Conservation (phyloP, 2,113 vertebrate species). For the Meleagris gallopavo region DNA sequence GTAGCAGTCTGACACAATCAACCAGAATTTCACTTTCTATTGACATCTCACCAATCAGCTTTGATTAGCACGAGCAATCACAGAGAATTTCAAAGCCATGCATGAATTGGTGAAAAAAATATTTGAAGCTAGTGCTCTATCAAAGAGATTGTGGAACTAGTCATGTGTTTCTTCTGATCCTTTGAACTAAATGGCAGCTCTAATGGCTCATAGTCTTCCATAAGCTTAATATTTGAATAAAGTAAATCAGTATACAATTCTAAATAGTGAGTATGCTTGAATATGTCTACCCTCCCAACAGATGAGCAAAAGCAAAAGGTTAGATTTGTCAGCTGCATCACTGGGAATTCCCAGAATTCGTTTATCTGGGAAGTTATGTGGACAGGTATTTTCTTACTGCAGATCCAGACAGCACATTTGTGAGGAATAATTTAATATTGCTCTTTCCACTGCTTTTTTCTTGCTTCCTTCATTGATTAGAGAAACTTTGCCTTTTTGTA, state of each 20-base stretch:
- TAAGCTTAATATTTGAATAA: background rate
- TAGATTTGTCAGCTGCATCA: background rate
- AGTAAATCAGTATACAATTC: background rate
- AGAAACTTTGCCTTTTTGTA: background rate
- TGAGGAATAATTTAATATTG: background rate
- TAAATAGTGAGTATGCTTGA: background rate
- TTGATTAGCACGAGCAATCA: background rate
- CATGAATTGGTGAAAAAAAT: background rate
- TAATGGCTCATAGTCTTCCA: background rate
- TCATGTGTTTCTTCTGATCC: background rate
- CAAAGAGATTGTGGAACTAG: background rate
- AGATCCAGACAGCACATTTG: background rate
- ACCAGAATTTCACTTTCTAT: background rate
- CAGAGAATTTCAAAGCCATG: background rate
- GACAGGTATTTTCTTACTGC: background rate
- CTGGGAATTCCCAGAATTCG: slow-evolving; percentile 1
- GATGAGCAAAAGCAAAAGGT: slow-evolving; percentile 12
- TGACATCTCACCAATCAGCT: background rate
- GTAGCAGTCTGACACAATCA: background rate
- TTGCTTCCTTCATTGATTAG: background rate
- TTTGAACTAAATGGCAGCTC: background rate
- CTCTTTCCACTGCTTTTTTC: background rate
- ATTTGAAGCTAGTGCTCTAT: background rate
- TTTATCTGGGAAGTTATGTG: background rate
- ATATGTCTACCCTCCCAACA: background rate